phyloP scores from a whole-genome alignment of 2,888 invertebrate species.

The Thelaira solivaga region DNA sequence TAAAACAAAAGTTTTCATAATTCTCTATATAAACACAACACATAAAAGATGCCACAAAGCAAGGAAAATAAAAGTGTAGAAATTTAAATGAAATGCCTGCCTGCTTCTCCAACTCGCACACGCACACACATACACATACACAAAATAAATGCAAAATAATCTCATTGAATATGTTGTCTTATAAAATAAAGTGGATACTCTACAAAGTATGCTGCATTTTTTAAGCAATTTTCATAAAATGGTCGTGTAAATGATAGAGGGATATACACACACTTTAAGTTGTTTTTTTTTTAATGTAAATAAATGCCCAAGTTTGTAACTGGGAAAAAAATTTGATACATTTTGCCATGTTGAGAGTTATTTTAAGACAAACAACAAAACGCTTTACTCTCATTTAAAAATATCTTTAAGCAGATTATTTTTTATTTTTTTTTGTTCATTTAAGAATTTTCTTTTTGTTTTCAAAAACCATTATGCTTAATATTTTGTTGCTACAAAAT shows the following conservation, averaged over 20 bases:
- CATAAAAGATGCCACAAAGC: conserved; percentile 37
- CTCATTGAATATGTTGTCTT: background rate
- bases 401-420: background rate
- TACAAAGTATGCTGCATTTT: conserved; percentile 9
- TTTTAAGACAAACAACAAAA: background rate
- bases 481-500: too few relatives aligned
- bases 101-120: background rate
- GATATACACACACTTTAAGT: too few relatives aligned
- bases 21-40: conserved; percentile 14
- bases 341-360: background rate
- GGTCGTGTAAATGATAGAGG: background rate
- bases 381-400: conserved; percentile 18
- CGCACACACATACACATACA: background rate
- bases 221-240: background rate
- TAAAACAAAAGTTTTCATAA: conserved; percentile 18
- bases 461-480: too few relatives aligned
- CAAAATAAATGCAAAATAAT: conserved; percentile 10
- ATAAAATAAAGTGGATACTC: background rate
- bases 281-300: too few relatives aligned
- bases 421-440: background rate
- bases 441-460: background rate
- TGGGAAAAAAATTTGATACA: background rate
- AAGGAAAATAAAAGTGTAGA: conserved; percentile 19
- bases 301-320: background rate
- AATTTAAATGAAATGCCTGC: conserved; percentile 13